Evolutionary conservation across 2,888 invertebrate genomes (phyloP).

Genomic region (Drosophila diplacantha): DNA sequence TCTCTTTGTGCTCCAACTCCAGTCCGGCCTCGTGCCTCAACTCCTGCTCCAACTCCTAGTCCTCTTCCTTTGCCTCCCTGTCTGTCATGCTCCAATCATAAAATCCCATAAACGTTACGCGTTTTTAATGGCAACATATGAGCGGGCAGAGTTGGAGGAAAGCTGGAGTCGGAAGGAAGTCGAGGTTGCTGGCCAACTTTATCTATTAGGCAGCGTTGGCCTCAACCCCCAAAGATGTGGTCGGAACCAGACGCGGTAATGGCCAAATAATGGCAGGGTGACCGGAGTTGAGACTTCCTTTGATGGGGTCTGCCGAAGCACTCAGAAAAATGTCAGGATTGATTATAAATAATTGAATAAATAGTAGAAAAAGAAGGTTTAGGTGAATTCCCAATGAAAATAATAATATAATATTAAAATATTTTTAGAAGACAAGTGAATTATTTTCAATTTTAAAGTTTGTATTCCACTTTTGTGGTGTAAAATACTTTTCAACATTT

Average conservation of each 20-base stretch:
- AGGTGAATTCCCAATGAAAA: too few species aligned
- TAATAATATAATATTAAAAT: too few species aligned
- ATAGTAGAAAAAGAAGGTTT: neutral
- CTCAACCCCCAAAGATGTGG: slow-evolving; percentile 18
- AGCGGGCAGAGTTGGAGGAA: slow-evolving; percentile 2
- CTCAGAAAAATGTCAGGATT: neutral
- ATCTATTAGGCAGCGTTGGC: slow-evolving; percentile 25
- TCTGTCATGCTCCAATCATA: slow-evolving; percentile 53
- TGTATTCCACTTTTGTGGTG: too few species aligned
- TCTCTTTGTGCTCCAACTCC: slow-evolving; percentile 12
- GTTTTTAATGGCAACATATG: slow-evolving; percentile 61
- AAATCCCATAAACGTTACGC: slow-evolving; percentile 59
- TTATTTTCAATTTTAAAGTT: too few species aligned
- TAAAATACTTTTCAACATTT: too few species aligned
- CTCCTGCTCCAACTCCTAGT: neutral
- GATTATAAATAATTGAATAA: neutral
- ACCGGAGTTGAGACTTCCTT: slow-evolving; percentile 10
- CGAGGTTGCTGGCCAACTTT: slow-evolving; percentile 38
- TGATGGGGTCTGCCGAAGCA: slow-evolving; percentile 4
- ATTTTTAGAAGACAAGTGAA: too few species aligned
- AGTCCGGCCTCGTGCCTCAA: neutral
- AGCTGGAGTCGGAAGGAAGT: slow-evolving; percentile 29
- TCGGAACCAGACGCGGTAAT: slow-evolving; percentile 58
- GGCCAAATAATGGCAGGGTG: slow-evolving; percentile 51
- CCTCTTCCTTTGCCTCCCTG: slow-evolving; percentile 9